Evolutionary conservation across 2,888 invertebrate species (phyloP).

Genomic region (Macroteleia sp.): DNA sequence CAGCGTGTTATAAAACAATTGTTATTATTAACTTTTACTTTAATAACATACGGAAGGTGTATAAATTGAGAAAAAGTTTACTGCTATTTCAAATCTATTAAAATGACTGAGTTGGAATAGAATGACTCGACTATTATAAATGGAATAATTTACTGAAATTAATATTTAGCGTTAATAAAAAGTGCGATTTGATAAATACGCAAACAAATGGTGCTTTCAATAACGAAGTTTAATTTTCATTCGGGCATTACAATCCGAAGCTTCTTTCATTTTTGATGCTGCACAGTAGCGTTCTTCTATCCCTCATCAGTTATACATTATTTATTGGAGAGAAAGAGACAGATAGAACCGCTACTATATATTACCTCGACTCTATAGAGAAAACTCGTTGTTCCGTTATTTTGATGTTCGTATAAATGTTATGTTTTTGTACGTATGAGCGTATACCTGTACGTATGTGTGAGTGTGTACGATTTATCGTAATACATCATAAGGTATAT

Average conservation of each 20-base stretch:
- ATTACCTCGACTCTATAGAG: slow-evolving; percentile 36
- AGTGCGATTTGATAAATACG: slow-evolving; percentile 1
- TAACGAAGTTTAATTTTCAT: slow-evolving; percentile 38
- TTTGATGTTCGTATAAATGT: slow-evolving; percentile 54
- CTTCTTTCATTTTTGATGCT: slow-evolving; percentile 47
- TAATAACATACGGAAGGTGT: background rate
- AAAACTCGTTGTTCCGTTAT: slow-evolving; percentile 61
- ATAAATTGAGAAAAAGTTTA: background rate
- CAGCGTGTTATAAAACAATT: background rate
- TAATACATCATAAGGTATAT: slow-evolving; percentile 33
- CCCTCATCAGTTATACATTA: slow-evolving; percentile 40
- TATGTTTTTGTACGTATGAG: slow-evolving; percentile 25
- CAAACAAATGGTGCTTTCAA: slow-evolving; percentile 25
- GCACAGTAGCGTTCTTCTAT: slow-evolving; percentile 44
- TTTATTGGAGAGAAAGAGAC: slow-evolving; percentile 37
- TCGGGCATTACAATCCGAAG: slow-evolving; percentile 33
- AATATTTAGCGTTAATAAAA: background rate
- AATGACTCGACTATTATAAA: background rate
- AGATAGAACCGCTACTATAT: slow-evolving; percentile 5
- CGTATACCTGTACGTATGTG: background rate
- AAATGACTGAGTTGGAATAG: background rate
- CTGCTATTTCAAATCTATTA: no score
- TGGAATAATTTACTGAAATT: background rate
- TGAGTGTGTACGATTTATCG: slow-evolving; percentile 13
- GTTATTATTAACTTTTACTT: slow-evolving; percentile 21